Evolutionary conservation across 2,888 invertebrate species (phyloP).

Genomic region (Tenthredo amoena): DNA sequence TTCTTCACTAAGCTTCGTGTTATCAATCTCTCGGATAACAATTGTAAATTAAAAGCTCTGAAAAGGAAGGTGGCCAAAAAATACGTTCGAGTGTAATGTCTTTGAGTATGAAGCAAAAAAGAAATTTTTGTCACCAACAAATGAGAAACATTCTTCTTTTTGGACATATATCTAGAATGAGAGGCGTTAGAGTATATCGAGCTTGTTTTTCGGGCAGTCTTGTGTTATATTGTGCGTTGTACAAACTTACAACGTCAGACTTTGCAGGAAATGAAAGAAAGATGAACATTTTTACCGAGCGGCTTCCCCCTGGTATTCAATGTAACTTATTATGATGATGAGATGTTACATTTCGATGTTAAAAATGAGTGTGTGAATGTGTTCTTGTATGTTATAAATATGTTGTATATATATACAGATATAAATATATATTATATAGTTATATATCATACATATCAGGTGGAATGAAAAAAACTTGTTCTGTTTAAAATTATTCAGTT

Average conservation of each 20-base stretch:
- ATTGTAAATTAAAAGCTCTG: background rate
- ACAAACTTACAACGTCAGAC: background rate
- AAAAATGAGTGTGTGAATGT: slow-evolving; percentile 54
- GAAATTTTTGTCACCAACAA: background rate
- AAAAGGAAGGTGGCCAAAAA: background rate
- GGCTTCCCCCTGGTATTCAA: slow-evolving; percentile 38
- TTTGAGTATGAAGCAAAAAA: background rate
- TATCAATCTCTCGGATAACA: background rate
- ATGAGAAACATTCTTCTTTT: background rate
- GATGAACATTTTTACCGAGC: slow-evolving; percentile 18
- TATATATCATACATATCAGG: slow-evolving; percentile 49
- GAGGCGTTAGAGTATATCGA: background rate
- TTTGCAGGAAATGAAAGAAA: slow-evolving; percentile 54
- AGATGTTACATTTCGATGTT: slow-evolving; percentile 52
- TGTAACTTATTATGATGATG: slow-evolving; percentile 19
- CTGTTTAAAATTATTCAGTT: slow-evolving; percentile 34
- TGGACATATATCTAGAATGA: slow-evolving; percentile 1
- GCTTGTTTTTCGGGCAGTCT: background rate
- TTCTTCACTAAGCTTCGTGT: background rate
- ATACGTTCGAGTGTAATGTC: background rate
- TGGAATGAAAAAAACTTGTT: slow-evolving; percentile 47
- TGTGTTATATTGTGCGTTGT: background rate
- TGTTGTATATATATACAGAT: slow-evolving; percentile 48
- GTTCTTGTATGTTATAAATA: slow-evolving; percentile 49
- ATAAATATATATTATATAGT: slow-evolving; percentile 34